Conservation (phyloP, 2,888 invertebrate genomes). For the Dasysyrphus albostriatus region DNA sequence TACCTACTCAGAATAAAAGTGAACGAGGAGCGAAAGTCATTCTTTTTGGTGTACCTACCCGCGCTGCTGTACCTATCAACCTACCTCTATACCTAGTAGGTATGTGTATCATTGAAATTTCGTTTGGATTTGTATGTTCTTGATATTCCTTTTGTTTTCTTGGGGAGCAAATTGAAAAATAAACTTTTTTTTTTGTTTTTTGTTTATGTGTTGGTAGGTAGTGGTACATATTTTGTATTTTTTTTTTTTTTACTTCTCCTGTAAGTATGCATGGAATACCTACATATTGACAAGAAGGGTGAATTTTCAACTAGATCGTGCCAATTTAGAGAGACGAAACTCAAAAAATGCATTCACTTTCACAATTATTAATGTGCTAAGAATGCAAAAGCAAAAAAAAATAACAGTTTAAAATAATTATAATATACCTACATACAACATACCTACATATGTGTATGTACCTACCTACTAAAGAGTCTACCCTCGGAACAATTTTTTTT, state of each 20-base stretch:
- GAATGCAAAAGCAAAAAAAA: constrained; percentile 49
- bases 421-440: background rate
- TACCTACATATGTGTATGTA: too few species aligned
- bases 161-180: constrained; percentile 30
- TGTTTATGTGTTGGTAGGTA: constrained; percentile 8
- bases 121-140: constrained; percentile 55
- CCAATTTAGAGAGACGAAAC: constrained; percentile 65
- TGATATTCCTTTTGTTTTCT: constrained; percentile 61
- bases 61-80: background rate
- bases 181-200: background rate
- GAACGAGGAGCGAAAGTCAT: constrained; percentile 71
- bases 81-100: background rate
- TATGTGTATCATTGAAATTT: constrained; percentile 63
- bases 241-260: background rate
- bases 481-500: constrained; percentile 20
- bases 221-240: background rate
- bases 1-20: constrained; percentile 31
- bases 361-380: constrained; percentile 72
- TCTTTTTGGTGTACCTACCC: constrained; percentile 27
- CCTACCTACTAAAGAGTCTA: too few species aligned
- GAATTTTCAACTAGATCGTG: constrained; percentile 70
- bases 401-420: background rate
- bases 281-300: constrained; percentile 42
- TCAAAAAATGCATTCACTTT: constrained; percentile 73
- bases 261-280: background rate